A percentile compares a stretch with the other conserved stretches of the same genome.
These are phyloP conservation scores for Chaetura pelagica DNA, from an alignment of 2,113 vertebrate genomes.

Conservation along the genomic window DNA sequence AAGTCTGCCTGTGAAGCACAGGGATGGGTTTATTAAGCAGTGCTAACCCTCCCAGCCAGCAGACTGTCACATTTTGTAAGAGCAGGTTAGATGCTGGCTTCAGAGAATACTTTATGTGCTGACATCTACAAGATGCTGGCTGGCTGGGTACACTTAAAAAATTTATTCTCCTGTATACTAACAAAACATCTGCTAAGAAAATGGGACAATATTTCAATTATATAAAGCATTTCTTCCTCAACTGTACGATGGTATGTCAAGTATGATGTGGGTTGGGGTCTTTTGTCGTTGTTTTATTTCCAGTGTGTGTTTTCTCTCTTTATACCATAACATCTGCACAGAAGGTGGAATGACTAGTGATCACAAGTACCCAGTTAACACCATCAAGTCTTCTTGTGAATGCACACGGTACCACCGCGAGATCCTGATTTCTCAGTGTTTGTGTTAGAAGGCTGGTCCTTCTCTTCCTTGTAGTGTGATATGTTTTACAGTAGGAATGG, in stretches of 20 bases:
- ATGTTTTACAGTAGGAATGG: neutral
- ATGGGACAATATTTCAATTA: neutral
- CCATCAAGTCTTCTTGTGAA: neutral
- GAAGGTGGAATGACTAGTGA: neutral
- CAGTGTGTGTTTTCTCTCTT: neutral
- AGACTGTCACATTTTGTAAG: neutral
- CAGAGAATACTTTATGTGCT: neutral
- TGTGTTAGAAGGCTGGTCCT: neutral
- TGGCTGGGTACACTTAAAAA: neutral
- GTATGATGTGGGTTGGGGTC: neutral
- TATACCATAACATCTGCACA: neutral
- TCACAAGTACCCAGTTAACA: neutral
- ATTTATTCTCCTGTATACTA: conserved; percentile 31
- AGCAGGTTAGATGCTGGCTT: neutral
- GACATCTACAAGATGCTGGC: neutral
- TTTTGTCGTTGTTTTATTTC: neutral
- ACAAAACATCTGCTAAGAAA: conserved; percentile 9
- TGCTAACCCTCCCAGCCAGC: neutral
- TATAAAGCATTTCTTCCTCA: neutral
- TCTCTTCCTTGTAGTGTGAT: neutral
- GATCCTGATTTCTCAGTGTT: neutral
- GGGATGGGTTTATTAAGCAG: neutral
- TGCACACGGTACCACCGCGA: neutral
- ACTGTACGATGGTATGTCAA: neutral
- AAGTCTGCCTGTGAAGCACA: conserved; percentile 8